phyloP scores from a whole-genome alignment of 2,797 vertebrate species.

The Lepidocolaptes lacrymiger region DNA sequence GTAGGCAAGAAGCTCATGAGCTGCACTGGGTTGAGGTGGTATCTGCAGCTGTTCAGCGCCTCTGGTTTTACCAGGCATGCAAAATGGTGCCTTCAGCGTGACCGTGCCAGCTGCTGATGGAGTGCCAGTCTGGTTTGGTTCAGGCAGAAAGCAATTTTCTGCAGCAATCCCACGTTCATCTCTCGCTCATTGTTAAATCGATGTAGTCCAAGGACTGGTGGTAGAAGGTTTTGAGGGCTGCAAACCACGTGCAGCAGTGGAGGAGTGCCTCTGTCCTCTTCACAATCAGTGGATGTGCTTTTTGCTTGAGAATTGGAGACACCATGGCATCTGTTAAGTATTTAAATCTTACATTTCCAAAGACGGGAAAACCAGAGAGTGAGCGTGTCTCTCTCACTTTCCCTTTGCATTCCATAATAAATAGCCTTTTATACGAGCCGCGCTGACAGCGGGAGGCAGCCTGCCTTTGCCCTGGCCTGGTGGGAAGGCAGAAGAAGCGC shows the following conservation, averaged over 20 bases:
- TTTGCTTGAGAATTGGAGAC: background rate
- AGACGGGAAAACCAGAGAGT: background rate
- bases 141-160: background rate
- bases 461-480: background rate
- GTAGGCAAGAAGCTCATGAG: background rate
- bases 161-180: rapidly evolving
- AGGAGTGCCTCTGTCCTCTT: background rate
- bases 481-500: background rate
- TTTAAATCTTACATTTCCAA: background rate
- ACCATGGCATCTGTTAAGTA: rapidly evolving
- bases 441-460: background rate
- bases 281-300: background rate
- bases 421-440: rapidly evolving
- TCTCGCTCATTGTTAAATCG: background rate
- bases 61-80: background rate
- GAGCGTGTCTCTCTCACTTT: rapidly evolving
- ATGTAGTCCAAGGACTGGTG: background rate
- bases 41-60: background rate
- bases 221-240: background rate
- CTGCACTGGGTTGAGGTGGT: rapidly evolving
- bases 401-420: background rate
- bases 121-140: background rate
- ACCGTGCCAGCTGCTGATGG: background rate
- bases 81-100: background rate
- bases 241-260: rapidly evolving